phyloP scores from a whole-genome alignment of 2,888 invertebrate genomes.

The Carpatolechia fugitivella region DNA sequence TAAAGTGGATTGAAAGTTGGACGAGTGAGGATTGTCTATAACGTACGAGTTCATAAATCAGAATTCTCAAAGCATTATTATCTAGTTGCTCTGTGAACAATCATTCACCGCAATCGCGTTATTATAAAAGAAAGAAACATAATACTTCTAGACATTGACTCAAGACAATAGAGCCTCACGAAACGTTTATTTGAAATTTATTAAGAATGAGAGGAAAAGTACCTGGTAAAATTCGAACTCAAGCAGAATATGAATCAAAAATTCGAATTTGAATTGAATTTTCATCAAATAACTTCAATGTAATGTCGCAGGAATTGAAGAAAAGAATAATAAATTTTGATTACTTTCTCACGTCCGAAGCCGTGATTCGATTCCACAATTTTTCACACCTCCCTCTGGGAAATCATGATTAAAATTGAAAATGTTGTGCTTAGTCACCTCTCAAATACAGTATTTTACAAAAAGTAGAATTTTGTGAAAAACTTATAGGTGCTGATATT shows the following conservation, averaged over 20 bases:
- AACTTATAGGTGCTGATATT: too few species aligned
- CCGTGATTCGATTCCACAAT: slow-evolving; percentile 72
- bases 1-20: slow-evolving; percentile 19
- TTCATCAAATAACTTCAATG: slow-evolving; percentile 54
- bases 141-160: too few species aligned
- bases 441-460: slow-evolving; percentile 10
- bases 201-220: too few species aligned
- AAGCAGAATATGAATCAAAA: slow-evolving; percentile 33
- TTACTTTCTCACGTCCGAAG: slow-evolving; percentile 73
- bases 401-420: slow-evolving; percentile 65
- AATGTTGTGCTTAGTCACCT: slow-evolving; percentile 38
- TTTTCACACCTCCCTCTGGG: slow-evolving; percentile 54
- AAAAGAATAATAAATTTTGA: slow-evolving; percentile 74
- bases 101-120: too few species aligned
- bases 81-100: too few species aligned
- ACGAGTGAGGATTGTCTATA: slow-evolving; percentile 18
- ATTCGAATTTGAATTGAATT: slow-evolving; percentile 38
- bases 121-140: too few species aligned
- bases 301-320: slow-evolving; percentile 58
- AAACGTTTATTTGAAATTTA: too few species aligned
- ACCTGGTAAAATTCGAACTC: background rate
- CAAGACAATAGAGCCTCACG: too few species aligned
- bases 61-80: too few species aligned
- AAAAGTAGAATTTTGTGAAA: background rate
- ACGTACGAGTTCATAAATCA: too few species aligned